Evolutionary conservation across 2,797 vertebrate genomes (phyloP), one percentile per base, ranked within the genome.

Genomic region (Arrhamphus sclerolepis): DNA sequence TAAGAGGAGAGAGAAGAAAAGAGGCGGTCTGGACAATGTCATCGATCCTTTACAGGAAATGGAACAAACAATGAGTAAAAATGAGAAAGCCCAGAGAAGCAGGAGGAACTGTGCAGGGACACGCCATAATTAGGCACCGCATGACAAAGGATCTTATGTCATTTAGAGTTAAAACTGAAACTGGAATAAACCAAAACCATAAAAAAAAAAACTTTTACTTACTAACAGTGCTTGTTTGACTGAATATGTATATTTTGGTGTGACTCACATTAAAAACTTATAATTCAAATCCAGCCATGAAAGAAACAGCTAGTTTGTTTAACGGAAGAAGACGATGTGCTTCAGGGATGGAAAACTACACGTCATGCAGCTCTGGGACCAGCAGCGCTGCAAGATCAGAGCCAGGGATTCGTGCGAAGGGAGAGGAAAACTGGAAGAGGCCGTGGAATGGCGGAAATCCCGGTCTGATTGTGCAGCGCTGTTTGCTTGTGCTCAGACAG

Each of bases 361-460:
- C 64, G 29, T 62, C 44, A 66, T 49, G 77, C 66, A 34, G 9
- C 10, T 11, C 31, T 34, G 31, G 31, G 31, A 34, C 8, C 10
- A 34, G 31, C 31, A 34, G 31, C 9, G 31, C 31, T 10, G 31
- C 31, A 10, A 61, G 79, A 70, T 74, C 67, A 62, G 81, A 79
- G 65, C 47, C 14, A 38, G 24, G 58, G 56, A 41, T 84, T 80
- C 54, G 81, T 77, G 84, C 72, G 47, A 82, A 84, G 69, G 42
- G 47, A 76, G 75, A 62, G 74, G 76, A 78, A 85, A 83, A 75
- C 41, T 70, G 46, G 21, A 19, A 77, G 74, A 72, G 80, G 67
- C 77, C 77, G 62, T 72, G 83, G 80, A 88, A 89, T 71, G 78
- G 80, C 78, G 83, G 90, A 91, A 89, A 91, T 91, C 87, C 88